Base-by-base conservation (phyloP, 2,888 invertebrate species). In the Drosophila atripex region DNA sequence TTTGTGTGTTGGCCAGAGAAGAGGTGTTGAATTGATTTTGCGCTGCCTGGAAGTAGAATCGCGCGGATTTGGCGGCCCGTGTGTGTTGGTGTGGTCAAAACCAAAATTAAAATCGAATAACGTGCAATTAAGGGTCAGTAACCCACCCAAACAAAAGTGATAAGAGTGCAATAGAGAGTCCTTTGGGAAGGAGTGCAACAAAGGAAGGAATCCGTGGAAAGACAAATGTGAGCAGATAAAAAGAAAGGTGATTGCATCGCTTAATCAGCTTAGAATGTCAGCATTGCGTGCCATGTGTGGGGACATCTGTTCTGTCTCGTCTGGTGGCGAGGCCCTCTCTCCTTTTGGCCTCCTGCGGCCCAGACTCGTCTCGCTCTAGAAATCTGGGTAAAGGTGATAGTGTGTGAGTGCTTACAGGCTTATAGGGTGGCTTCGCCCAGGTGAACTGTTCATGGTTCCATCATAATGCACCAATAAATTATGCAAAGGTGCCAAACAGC, bases 161-260 rank as follows among this genome's bases (percentile, higher is more conserved):
- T 73, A 83, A 53, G 45, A 53, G 46, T 16, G 32, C 52, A 30
- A 59, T 14, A 38, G 54, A 23, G 21, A 14, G 57, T 60, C 46
- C 43, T 49, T 65, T 52, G 57, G 60, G 32, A 59, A 28, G 73
- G 59, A 76, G 60, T 70, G 66, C 54, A 39, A 65, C 66, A 56
- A 39, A 70, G 50, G 46, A 35, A 66, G 58, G 55, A 50, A 39
- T 41, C 23, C 32, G 3, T 1, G 43, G n/a, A 41, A 14, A 52
- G 32, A 56, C 38, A 64, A 16, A 46, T 28, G 46, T 46, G 28
- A 51, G 45, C 46, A 25, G 35, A 56, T 50, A 50, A 69, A 49
- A 76, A 74, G 75, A 76, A 72, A 84, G 75, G 78, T 72, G 75
- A 78, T 77, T 78, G 25, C 39, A 75, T 45, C 49, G 30, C 60